A percentile compares a stretch with the other conserved stretches of the same genome.
Evolutionary conservation across 1,140 invertebrate genomes (phyloP).

Genomic region (Gonatopus flavifemur): DNA sequence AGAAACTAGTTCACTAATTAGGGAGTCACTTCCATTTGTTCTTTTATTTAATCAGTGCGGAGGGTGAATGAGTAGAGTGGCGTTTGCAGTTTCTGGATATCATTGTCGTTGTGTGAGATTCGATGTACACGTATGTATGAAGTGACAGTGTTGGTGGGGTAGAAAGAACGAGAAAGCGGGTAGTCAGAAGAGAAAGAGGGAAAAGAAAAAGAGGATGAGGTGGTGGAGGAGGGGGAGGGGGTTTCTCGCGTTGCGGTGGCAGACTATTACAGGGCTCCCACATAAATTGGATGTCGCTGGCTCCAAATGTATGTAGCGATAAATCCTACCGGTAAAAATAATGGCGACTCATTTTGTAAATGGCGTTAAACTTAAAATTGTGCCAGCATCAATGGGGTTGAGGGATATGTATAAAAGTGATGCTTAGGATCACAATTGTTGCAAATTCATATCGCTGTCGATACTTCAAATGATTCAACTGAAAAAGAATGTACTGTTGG

Average conservation of each 20-base stretch:
- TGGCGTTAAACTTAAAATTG: conserved; percentile 53
- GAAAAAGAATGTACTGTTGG: no score
- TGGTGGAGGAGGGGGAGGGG: conserved; percentile 5
- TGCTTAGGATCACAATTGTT: no score
- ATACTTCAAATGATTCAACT: no score
- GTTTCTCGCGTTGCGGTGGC: conserved; percentile 46
- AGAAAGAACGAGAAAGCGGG: conserved; percentile 9
- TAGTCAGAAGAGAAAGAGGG: conserved; percentile 15
- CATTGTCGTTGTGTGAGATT: conserved; percentile 3
- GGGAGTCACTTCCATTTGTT: conserved; percentile 36
- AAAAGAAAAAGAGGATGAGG: conserved; percentile 1
- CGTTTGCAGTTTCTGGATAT: not conserved
- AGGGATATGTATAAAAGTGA: no score
- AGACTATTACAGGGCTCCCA: conserved; percentile 51
- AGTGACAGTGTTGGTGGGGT: conserved; percentile 13
- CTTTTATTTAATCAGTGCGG: conserved; percentile 48
- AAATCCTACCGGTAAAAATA: conserved; percentile 50
- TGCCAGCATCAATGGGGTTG: no score
- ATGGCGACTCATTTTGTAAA: conserved; percentile 56
- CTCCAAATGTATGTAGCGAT: conserved; percentile 50
- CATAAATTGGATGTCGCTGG: conserved; percentile 52
- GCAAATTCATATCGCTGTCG: no score
- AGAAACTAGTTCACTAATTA: conserved; percentile 42
- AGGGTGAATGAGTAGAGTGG: conserved; percentile 3
- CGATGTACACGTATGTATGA: not conserved